Evolutionary conservation across 2,113 vertebrate genomes (phyloP), one percentile per base, ranked within the genome.

Genomic region (Miniopterus natalensis): DNA sequence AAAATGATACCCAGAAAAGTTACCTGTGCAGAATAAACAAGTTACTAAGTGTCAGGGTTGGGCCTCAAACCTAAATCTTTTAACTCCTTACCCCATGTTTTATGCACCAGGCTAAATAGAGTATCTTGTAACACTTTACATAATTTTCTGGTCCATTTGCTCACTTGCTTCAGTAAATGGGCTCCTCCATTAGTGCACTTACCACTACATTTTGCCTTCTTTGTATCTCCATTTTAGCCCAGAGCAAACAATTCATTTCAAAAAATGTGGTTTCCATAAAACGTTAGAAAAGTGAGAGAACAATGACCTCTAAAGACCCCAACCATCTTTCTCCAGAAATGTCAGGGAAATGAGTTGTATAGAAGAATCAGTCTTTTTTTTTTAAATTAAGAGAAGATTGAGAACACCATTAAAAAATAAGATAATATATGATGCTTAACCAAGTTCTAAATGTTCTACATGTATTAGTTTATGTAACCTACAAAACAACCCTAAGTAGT

Each of bases 61-160:
- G 36, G 45, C 40, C n/a, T 84, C 40, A 86, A 89, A 93, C 61
- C 59, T 40, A 77, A 91, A 36, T 92, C 86, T 92, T 63, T 79
- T 74, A 65, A 92, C 74, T 94, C 45, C 12, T 89, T 5, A 77
- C 47, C n/a, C 94, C 29, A 74, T 94, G 40, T 96, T 96, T 95
- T 94, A 89, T 97, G 91, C 70, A 96, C 78, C 86, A 86, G 63
- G 8, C 57, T 96, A 88, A 90, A 87, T 4, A 92, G 65, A 95
- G 80, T 94, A 75, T 88, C 95, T 96, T 96, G 81, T 83, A 95
- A 94, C 90, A 95, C 92, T 96, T 96, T 94, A 95, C 96, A 97
- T 95, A 97, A 96, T 96, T 96, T 97, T 97, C 49, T 95, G 92
- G 84, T 96, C 94, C 92, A 95, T 97, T 98, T 96, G 84, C 55